These are phyloP conservation scores for human (Homo sapiens) DNA, from an alignment of 2,113 vertebrate genomes.

Conservation along the genomic window DNA sequence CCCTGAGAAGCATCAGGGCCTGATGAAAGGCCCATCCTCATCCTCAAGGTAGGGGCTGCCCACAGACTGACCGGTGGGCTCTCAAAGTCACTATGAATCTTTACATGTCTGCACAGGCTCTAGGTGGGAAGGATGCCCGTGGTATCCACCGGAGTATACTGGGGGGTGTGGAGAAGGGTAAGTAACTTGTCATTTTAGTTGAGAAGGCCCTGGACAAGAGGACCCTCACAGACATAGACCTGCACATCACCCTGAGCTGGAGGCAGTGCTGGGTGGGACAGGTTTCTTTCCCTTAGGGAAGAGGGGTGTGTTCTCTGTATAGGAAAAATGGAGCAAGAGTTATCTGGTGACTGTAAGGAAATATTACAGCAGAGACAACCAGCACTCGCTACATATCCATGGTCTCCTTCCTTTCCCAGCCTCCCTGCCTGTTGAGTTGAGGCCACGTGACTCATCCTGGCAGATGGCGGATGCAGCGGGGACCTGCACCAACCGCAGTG, in stretches of 20 bases:
- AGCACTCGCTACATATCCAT: neutral
- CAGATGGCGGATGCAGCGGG: neutral
- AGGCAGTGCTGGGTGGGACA: neutral
- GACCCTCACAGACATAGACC: neutral
- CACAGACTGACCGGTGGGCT: neutral
- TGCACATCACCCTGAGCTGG: neutral
- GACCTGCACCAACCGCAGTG: neutral
- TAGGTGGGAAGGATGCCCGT: neutral
- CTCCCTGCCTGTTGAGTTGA: too few species aligned
- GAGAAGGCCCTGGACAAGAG: neutral
- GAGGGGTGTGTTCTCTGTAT: neutral
- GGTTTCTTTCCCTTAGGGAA: neutral
- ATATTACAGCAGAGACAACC: neutral
- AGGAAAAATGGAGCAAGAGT: neutral
- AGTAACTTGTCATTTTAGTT: neutral
- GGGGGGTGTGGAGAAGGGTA: neutral
- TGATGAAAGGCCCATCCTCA: rapidly evolving
- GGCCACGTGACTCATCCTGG: neutral
- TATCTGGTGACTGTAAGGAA: neutral
- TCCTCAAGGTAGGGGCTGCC: neutral
- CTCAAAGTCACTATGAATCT: neutral
- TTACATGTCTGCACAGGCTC: neutral
- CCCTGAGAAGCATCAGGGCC: neutral
- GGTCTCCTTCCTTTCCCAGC: neutral
- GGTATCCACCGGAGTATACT: rapidly evolving